These are phyloP conservation scores for Tokudaia muenninki DNA, from an alignment of 2,797 vertebrate genomes.

Conservation along the genomic window DNA sequence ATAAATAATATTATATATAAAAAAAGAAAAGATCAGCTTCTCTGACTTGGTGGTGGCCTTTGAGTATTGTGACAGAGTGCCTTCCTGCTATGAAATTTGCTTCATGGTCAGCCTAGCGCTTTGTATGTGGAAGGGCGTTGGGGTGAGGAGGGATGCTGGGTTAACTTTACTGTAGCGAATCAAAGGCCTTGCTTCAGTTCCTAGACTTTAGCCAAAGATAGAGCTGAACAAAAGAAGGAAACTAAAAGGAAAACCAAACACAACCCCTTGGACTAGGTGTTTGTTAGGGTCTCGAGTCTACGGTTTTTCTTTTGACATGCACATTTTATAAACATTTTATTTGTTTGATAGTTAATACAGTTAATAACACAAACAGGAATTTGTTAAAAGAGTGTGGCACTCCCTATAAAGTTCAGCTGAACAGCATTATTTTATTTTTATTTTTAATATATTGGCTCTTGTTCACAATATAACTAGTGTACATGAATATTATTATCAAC, in stretches of 20 bases:
- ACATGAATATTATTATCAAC: not conserved
- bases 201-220: not conserved
- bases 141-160: not conserved
- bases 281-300: not conserved
- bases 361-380: not conserved
- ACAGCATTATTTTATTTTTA: not conserved
- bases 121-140: not conserved
- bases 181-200: slow-evolving; percentile 29
- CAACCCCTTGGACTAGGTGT: not conserved
- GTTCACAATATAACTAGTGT: not conserved
- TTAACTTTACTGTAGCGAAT: not conserved
- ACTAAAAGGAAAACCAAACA: slow-evolving; percentile 37
- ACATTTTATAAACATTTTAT: slow-evolving; percentile 48
- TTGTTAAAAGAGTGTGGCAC: not conserved
- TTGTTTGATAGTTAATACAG: slow-evolving; percentile 33
- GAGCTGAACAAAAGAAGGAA: slow-evolving; percentile 25
- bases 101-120: not conserved
- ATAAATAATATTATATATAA: too few species aligned
- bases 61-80: not conserved
- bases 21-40: not conserved
- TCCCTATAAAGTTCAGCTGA: not conserved
- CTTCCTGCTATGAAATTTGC: not conserved
- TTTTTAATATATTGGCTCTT: not conserved
- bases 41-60: not conserved
- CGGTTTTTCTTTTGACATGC: not conserved